Evolutionary conservation across 1,140 invertebrate genomes (phyloP).

Genomic region (Cylas formicarius): DNA sequence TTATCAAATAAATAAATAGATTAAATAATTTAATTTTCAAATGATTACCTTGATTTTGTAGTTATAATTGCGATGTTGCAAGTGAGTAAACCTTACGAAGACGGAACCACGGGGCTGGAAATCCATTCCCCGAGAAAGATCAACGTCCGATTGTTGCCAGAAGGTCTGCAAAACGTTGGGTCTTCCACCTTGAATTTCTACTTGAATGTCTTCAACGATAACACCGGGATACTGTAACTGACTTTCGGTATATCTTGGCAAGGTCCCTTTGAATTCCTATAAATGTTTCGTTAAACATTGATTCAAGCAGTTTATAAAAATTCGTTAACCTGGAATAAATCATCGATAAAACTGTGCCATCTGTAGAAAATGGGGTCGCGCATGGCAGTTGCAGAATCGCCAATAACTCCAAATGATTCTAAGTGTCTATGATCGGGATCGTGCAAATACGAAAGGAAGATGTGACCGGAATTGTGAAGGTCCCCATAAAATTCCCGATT

Average conservation of each 20-base stretch:
- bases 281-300: conserved; percentile 58
- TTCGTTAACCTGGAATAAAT: conserved; percentile 53
- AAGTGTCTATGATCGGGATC: conserved; percentile 65
- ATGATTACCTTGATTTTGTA: conserved; percentile 60
- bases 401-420: conserved; percentile 60
- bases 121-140: conserved; percentile 67
- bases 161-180: conserved; percentile 56
- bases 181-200: conserved; percentile 44
- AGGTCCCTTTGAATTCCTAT: conserved; percentile 63
- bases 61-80: conserved; percentile 63
- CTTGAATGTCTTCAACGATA: conserved; percentile 47
- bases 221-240: conserved; percentile 60
- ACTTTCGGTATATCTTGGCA: conserved; percentile 53
- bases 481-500: conserved; percentile 67
- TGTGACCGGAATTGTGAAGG: conserved; percentile 63
- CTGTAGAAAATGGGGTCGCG: conserved; percentile 80
- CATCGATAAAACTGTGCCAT: conserved; percentile 74
- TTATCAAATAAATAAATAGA: too few species aligned
- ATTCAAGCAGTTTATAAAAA: too few species aligned
- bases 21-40: too few species aligned
- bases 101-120: conserved; percentile 64
- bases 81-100: conserved; percentile 63
- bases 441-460: conserved; percentile 60
- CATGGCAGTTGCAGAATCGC: conserved; percentile 61
- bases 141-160: conserved; percentile 68